Evolutionary conservation across 2,113 vertebrate genomes (phyloP), one percentile per base, ranked within the genome.

Genomic region (Alces alces): DNA sequence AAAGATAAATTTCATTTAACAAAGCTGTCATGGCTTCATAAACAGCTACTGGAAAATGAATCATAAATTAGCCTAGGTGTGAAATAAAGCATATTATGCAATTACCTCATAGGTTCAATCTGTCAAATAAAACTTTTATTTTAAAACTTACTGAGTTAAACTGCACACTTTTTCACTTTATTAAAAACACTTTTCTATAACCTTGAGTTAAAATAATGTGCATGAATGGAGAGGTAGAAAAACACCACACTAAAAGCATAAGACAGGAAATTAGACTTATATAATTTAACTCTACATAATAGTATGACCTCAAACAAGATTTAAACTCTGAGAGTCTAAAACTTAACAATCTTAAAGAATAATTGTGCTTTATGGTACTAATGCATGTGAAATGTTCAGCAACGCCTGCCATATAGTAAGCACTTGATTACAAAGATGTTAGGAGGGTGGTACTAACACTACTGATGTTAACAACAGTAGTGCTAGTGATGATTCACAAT

Each of bases 11-110:
- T 55, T 84, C 76, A 92, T 94, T 95, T 82, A 96, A 17, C 3
- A 19, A 97, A 95, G 19, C 23, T 96, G 19, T 61, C 23, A 45
- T 9, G 19, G 73, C 55, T 97, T 98, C 93, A 95, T 39, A 94
- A 98, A 95, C 16, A 97, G 11, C 2, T 33, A 36, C 1, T 95
- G 52, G 94, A 96, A 97, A n/a, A 95, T 58, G 25, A 97, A 1
- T 50, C 2, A 73, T 61, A 55, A 54, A 87, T 28, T 92, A 73
- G 43, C 52, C 25, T 57, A 9, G 8, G 2, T 79, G 6, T 92
- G 54, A 97, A 55, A 97, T 91, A 93, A 95, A 93, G 92, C 60
- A 7, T 82, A 90, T 84, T 93, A 91, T 45, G 94, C 6, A 25
- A 94, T 95, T 94, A 88, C 36, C 28, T 28, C 85, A 47, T 84